Base-by-base conservation (phyloP, 2,888 invertebrate species). In the Phaonia tiefii region DNA sequence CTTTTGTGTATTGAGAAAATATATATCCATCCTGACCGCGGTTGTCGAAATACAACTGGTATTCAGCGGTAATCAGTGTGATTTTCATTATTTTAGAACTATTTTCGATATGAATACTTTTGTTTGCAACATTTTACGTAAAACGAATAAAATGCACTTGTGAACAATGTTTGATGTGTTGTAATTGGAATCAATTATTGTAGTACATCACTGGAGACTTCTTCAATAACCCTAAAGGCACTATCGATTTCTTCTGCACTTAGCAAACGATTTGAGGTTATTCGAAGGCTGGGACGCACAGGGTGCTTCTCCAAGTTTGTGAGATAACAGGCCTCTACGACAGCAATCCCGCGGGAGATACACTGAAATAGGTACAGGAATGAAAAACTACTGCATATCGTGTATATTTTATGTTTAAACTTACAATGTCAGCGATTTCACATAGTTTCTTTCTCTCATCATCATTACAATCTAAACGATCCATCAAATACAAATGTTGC, bases 231-330 rank as follows among this genome's bases (percentile, higher is more conserved):
- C 3, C 88, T 85, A 42, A 91, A 87, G 0, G 91, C 91, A 63
- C 87, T 87, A 37, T 89, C 76, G n/a, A 97, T 93, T 83, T 95
- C 95, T 0, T 92, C 91, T 72, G 93, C 91, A 0, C 92, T 93
- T 13, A 96, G 88, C 69, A 93, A 92, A 44, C 92, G 92, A 86
- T 94, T 96, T 0, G 95, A 92, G 0, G 95, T 93, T 49, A 97
- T 88, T 58, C 96, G 92, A 58, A 97, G 93, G 79, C 95, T 95
- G 0, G 96, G 95, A 82, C 93, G 93, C 0, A 94, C 94, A 37
- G 93, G 92, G 60, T 92, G 91, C 8, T 91, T 91, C 87, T 97
- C 97, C 0, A 92, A 91, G 13, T 93, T 92, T 39, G 94, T 91
- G 39, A 97, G 90, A 87, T 96, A 96, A 2, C 93, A 92, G 0